Evolutionary conservation across 2,797 vertebrate genomes (phyloP).

Genomic region (Girardinus metallicus): DNA sequence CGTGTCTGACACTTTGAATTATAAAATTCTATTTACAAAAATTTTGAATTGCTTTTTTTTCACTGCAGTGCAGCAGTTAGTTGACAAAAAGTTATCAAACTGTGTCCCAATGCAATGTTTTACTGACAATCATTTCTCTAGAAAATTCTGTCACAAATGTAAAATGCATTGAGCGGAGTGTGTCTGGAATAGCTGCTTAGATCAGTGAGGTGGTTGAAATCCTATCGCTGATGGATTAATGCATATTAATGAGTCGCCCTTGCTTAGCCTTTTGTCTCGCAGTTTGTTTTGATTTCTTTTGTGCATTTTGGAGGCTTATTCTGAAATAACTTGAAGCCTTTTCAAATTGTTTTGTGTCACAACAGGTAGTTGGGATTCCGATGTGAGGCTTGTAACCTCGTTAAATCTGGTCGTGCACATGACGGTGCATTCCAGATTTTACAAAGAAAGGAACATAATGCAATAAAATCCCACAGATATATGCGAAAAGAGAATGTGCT

Average conservation of each 20-base stretch:
- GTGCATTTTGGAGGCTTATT: slow-evolving; percentile 5
- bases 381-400: slow-evolving; percentile 37
- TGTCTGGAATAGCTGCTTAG: slow-evolving; percentile 56
- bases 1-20: slow-evolving; percentile 39
- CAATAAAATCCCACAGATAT: slow-evolving; percentile 31
- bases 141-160: slow-evolving; percentile 40
- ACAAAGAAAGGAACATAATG: slow-evolving; percentile 28
- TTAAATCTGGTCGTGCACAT: slow-evolving; percentile 27
- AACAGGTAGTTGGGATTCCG: slow-evolving; percentile 15
- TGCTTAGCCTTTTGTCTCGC: slow-evolving; percentile 34
- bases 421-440: slow-evolving; percentile 30
- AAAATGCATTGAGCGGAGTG: slow-evolving; percentile 41
- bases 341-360: slow-evolving; percentile 1
- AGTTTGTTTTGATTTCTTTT: slow-evolving; percentile 34
- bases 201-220: slow-evolving; percentile 56
- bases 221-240: slow-evolving; percentile 53
- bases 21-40: slow-evolving; percentile 15
- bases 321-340: slow-evolving; percentile 1
- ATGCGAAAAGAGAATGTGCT: slow-evolving; percentile 44
- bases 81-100: slow-evolving; percentile 28
- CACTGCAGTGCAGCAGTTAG: slow-evolving; percentile 12
- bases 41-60: background rate
- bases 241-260: slow-evolving; percentile 52
- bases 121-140: slow-evolving; percentile 49
- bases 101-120: slow-evolving; percentile 22